A percentile compares a stretch with the other conserved stretches of the same genome.
phyloP scores from a whole-genome alignment of 2,888 invertebrate genomes.

The Tinea pellionella region DNA sequence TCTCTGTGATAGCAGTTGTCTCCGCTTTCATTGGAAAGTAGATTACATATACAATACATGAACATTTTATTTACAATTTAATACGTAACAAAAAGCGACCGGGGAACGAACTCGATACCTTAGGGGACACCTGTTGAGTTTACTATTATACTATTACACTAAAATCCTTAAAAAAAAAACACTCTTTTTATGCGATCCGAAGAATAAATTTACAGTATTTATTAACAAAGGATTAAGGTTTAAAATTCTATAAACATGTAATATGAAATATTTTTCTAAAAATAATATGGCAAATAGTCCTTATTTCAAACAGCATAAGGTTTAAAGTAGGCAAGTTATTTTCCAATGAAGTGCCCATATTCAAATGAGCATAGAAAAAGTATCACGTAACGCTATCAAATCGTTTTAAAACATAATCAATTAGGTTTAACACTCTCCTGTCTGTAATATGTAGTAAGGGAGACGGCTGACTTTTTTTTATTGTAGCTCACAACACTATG shows the following conservation, averaged over 20 bases:
- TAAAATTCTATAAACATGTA: too few species aligned
- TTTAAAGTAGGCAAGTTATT: too few species aligned
- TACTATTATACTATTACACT: not conserved
- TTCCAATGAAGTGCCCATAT: not conserved
- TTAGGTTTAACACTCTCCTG: constrained; percentile 36
- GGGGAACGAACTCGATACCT: not conserved
- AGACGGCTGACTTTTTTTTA: not conserved
- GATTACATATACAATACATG: not conserved
- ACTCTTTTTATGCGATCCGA: too few species aligned
- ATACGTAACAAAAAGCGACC: not conserved
- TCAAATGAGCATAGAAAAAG: constrained; percentile 4
- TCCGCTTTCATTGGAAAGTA: too few species aligned
- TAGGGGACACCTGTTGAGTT: not conserved
- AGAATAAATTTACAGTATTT: too few species aligned
- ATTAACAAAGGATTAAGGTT: too few species aligned
- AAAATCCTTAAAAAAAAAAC: too few species aligned
- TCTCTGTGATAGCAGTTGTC: too few species aligned
- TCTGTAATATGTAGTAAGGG: not conserved
- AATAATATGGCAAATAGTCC: too few species aligned
- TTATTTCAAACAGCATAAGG: too few species aligned
- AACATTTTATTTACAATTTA: not conserved
- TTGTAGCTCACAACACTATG: too few species aligned
- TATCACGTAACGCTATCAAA: constrained; percentile 11
- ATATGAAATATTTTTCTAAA: too few species aligned
- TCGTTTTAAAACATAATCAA: constrained; percentile 38